phyloP scores from a whole-genome alignment of 2,888 invertebrate species.

The Listrodromus nycthemerus region DNA sequence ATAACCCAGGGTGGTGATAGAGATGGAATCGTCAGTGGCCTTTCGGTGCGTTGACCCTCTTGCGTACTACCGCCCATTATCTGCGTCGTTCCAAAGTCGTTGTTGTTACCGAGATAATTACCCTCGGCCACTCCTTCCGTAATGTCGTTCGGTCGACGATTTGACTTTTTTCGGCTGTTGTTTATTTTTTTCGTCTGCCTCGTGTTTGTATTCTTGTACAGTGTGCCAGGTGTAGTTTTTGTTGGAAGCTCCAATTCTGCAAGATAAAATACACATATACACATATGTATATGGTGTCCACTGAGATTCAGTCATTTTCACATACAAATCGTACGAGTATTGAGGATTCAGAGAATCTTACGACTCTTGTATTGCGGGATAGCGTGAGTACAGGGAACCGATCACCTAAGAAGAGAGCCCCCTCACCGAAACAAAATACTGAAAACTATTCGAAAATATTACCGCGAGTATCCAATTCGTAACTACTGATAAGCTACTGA shows the following conservation, averaged over 20 bases:
- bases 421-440: no score
- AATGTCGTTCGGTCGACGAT: slow-evolving; percentile 61
- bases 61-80: slow-evolving; percentile 78
- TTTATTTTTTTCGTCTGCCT: slow-evolving; percentile 62
- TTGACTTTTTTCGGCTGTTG: slow-evolving; percentile 72
- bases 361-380: not conserved
- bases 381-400: no score
- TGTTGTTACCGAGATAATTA: slow-evolving; percentile 70
- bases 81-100: slow-evolving; percentile 80
- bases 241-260: slow-evolving; percentile 73
- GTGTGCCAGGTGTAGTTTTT: slow-evolving; percentile 77
- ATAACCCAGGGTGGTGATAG: slow-evolving; percentile 78
- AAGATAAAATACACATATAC: not conserved
- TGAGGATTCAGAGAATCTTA: not conserved
- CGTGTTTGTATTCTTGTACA: slow-evolving; percentile 74
- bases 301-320: slow-evolving; percentile 19
- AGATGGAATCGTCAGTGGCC: slow-evolving; percentile 78
- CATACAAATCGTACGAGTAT: not conserved
- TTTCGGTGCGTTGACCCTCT: slow-evolving; percentile 80
- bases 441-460: no score
- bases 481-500: no score
- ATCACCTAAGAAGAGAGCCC: not conserved
- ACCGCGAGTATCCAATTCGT: no score
- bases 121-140: slow-evolving; percentile 46
- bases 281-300: not conserved